Percentiles rank a stretch among this genome's conserved stretches.
Evolutionary conservation across 92 coral and sea anemone genomes (phyloP).

Genomic region (Phymanthus crucifer): DNA sequence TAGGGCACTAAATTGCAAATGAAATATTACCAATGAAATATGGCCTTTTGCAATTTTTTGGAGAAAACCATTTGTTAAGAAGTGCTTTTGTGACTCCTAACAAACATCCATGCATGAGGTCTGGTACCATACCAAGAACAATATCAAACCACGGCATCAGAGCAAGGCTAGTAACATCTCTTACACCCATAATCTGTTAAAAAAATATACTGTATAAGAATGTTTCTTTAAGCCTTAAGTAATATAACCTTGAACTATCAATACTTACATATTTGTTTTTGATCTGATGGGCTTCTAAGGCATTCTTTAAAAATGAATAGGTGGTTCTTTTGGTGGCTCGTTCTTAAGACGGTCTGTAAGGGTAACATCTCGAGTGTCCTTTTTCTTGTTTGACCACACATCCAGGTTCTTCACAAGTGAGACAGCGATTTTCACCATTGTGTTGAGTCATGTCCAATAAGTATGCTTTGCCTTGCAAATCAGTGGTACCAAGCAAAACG

Average conservation of each 20-base stretch:
- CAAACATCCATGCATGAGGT: conserved; percentile 71
- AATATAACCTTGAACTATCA: not conserved
- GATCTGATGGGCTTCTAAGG: not conserved
- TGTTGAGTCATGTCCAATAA: conserved; percentile 40
- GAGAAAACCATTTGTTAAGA: conserved; percentile 60
- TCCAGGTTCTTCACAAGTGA: conserved; percentile 47
- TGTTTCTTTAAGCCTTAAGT: not conserved
- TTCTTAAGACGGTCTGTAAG: not conserved
- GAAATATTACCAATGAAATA: too few species aligned
- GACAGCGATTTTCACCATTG: conserved; percentile 40
- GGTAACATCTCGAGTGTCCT: conserved; percentile 45
- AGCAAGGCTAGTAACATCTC: conserved; percentile 43
- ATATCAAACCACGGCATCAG: conserved; percentile 68
- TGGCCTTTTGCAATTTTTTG: conserved; percentile 7
- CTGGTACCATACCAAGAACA: conserved; percentile 64
- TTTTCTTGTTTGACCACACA: conserved; percentile 45
- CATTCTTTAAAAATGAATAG: not conserved
- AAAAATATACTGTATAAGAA: not conserved
- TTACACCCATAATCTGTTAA: conserved; percentile 33
- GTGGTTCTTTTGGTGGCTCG: conserved; percentile 17
- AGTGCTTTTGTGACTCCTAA: conserved; percentile 59
- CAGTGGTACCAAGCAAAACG: conserved; percentile 39
- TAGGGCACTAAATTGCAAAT: conserved; percentile 34
- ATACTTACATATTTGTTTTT: conserved; percentile 16
- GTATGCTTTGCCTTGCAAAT: conserved; percentile 62